Base-by-base conservation (phyloP, 2,113 vertebrate species). In the Puntigrus tetrazona region DNA sequence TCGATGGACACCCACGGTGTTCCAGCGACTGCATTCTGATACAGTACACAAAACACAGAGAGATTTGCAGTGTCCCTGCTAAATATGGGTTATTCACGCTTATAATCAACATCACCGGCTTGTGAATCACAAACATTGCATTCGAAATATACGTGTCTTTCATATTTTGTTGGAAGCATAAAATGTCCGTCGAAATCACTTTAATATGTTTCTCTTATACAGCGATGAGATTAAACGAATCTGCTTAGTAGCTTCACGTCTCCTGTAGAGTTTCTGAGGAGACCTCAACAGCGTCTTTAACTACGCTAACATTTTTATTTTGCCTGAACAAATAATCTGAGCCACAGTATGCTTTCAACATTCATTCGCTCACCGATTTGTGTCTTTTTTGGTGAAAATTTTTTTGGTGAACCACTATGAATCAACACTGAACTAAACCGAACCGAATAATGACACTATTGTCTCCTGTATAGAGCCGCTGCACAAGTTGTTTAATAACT, bases 1-100 rank as follows among this genome's bases (percentile, higher is more conserved):
- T 89, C 78, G 83, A 78, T 52, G 88, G 75, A 90, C 86, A 88
- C 89, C 91, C 84, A 89, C 92, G 55, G 87, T 86, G 87, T 90
- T 90, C 89, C 85, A 88, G 55, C 78, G 41, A 87, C 65, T 85
- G 75, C 65, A 82, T 70, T 55, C n/a, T 22, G 80, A 80, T 85
- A 87, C 78, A 88, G 84, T 87, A 31, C 83, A 67, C 75, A 83
- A 82, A 88, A 89, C 86, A 90, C 88, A 86, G 59, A 77, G 77
- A 86, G 31, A 67, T 83, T 55, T 78, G n/a, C 59, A 13, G 38
- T 29, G 50, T 34, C 27, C 81, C 50, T 84, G 47, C 63, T 84
- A 82, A 88, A 78, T 85, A 78, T 38, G 59, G 45, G 50, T 70
- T 76, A 75, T 85, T 82, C 50, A 70, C 18, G 47, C 14, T 41